Percentiles rank a stretch among this genome's conserved stretches.
These are phyloP conservation scores for Lasaia peninsularis DNA, from an alignment of 1,140 invertebrate species.

Conservation along the genomic window DNA sequence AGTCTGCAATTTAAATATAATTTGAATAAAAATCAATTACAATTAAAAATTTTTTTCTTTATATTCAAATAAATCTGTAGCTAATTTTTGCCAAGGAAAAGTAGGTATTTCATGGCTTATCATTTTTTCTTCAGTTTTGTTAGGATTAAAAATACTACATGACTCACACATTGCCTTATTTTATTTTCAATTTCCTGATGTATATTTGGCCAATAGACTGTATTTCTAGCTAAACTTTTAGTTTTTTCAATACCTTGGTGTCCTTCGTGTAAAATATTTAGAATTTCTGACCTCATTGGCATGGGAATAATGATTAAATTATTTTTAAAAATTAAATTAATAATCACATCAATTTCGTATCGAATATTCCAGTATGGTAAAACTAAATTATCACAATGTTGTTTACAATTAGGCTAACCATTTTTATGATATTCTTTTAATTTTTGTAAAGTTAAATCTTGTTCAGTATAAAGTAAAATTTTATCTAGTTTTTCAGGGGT, in stretches of 20 bases:
- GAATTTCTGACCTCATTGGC: conserved; percentile 16
- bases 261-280: conserved; percentile 24
- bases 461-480: conserved; percentile 10
- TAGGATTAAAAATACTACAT: neutral
- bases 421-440: conserved; percentile 12
- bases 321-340: conserved; percentile 19
- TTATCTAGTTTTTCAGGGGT: conserved; percentile 14
- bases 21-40: neutral
- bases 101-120: neutral
- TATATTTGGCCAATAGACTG: neutral
- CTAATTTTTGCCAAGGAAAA: neutral
- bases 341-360: conserved; percentile 19
- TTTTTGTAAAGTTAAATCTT: conserved; percentile 7
- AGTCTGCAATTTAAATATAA: neutral
- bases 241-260: conserved; percentile 27
- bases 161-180: conserved; percentile 13
- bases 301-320: conserved; percentile 19
- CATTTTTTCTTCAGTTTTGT: neutral
- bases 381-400: conserved; percentile 11
- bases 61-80: neutral
- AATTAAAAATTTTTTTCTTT: neutral
- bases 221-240: conserved; percentile 1
- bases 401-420: neutral
- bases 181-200: neutral
- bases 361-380: conserved; percentile 22